Evolutionary conservation across 2,888 invertebrate species (phyloP).

Genomic region (Rhyacophila evoluta): DNA sequence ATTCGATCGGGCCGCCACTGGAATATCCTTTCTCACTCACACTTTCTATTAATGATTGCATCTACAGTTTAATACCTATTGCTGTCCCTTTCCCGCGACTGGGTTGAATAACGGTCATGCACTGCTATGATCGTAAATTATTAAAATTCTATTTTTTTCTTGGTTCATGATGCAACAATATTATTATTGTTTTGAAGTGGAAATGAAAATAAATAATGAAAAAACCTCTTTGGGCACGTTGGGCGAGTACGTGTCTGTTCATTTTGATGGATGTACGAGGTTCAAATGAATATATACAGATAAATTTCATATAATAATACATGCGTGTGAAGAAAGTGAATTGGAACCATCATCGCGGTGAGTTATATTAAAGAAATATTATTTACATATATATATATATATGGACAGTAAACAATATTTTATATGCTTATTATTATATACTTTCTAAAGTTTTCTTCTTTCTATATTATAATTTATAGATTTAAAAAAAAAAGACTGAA

Average conservation of each 20-base stretch:
- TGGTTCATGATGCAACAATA: neutral
- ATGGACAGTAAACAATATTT: too few species aligned
- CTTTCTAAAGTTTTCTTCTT: too few species aligned
- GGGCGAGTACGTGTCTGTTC: neutral
- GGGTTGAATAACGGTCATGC: constrained; percentile 21
- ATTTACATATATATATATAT: too few species aligned
- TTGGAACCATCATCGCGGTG: too few species aligned
- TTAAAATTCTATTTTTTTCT: constrained; percentile 17
- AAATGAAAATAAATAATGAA: neutral
- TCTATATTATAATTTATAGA: too few species aligned
- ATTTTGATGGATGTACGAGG: constrained; percentile 3
- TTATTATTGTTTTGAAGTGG: constrained; percentile 17
- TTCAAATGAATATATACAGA: neutral
- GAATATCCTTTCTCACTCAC: neutral
- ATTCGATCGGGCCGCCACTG: neutral
- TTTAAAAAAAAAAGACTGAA: too few species aligned
- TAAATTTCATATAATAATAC: too few species aligned
- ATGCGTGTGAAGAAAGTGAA: too few species aligned
- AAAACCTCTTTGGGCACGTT: neutral
- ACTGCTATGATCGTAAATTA: constrained; percentile 1
- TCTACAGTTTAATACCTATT: neutral
- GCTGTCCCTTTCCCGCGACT: constrained; percentile 2
- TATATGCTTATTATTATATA: too few species aligned
- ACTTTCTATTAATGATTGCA: constrained; percentile 24
- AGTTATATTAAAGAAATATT: too few species aligned